phyloP scores from a whole-genome alignment of 2,113 vertebrate species.

The Thomomys bottae region DNA sequence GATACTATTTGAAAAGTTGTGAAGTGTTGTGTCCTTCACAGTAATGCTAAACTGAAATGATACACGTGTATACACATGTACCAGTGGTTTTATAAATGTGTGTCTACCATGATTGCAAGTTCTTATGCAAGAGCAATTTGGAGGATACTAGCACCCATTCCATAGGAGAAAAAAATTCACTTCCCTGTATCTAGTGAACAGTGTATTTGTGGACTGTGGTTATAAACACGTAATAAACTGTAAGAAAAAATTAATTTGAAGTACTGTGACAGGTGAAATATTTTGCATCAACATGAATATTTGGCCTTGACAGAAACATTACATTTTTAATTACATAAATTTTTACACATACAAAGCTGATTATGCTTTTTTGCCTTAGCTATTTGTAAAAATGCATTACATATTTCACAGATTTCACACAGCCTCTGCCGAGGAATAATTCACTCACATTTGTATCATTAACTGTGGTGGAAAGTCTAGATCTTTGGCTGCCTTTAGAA shows the following conservation, averaged over 20 bases:
- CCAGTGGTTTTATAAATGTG: constrained; percentile 7
- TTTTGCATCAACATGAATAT: neutral
- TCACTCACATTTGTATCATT: constrained; percentile 71
- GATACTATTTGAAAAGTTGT: neutral
- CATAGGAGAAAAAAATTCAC: neutral
- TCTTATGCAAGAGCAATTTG: neutral
- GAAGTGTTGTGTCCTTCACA: neutral
- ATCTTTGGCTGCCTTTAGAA: constrained; percentile 78
- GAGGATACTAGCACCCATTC: neutral
- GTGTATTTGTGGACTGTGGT: neutral
- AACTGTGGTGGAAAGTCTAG: constrained; percentile 75
- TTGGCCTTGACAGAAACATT: constrained; percentile 42
- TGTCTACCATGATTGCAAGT: constrained; percentile 33
- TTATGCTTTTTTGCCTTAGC: constrained; percentile 75
- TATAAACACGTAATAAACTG: constrained; percentile 17
- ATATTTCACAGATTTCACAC: constrained; percentile 71
- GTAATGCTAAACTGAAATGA: constrained; percentile 26
- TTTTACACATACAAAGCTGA: constrained; percentile 55
- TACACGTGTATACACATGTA: neutral
- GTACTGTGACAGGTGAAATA: neutral
- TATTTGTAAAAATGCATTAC: constrained; percentile 65
- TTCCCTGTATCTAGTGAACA: constrained; percentile 35
- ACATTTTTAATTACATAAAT: neutral
- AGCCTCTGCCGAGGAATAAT: constrained; percentile 58
- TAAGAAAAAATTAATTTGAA: constrained; percentile 47